phyloP scores from a whole-genome alignment of 2,797 vertebrate species.

The Microhierax caerulescens region DNA sequence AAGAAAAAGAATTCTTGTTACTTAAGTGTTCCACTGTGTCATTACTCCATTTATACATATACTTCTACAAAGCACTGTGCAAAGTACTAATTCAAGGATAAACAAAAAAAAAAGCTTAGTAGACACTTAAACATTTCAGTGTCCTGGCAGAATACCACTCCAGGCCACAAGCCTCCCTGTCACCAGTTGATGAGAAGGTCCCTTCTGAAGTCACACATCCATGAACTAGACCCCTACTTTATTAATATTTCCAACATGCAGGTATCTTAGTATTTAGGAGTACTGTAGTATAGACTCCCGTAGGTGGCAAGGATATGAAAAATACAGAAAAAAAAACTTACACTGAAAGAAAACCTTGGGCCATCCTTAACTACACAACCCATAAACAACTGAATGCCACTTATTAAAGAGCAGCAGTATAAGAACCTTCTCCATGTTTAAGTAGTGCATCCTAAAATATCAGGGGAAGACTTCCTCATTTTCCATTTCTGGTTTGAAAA shows the following conservation, averaged over 20 bases:
- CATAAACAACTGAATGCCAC: not conserved
- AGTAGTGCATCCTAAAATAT: not conserved
- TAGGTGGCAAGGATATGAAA: not conserved
- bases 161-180: not conserved
- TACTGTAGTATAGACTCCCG: not conserved
- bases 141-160: not conserved
- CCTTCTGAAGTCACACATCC: not conserved
- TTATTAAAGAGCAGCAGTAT: not conserved
- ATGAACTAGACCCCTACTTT: not conserved
- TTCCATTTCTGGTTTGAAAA: not conserved
- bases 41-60: not conserved
- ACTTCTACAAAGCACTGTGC: not conserved
- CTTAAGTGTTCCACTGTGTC: accelerated
- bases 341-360: not conserved
- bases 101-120: not conserved
- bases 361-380: not conserved
- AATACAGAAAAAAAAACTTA: not conserved
- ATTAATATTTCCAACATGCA: not conserved
- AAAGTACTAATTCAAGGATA: not conserved
- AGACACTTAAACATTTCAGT: not conserved
- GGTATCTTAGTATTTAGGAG: not conserved
- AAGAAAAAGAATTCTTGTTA: not conserved
- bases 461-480: not conserved
- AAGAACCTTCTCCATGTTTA: not conserved
- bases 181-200: not conserved